A percentile compares a stretch with the other conserved stretches of the same genome.
Evolutionary conservation across 1,140 invertebrate genomes (phyloP).

Genomic region (Geopemphigus sp.): DNA sequence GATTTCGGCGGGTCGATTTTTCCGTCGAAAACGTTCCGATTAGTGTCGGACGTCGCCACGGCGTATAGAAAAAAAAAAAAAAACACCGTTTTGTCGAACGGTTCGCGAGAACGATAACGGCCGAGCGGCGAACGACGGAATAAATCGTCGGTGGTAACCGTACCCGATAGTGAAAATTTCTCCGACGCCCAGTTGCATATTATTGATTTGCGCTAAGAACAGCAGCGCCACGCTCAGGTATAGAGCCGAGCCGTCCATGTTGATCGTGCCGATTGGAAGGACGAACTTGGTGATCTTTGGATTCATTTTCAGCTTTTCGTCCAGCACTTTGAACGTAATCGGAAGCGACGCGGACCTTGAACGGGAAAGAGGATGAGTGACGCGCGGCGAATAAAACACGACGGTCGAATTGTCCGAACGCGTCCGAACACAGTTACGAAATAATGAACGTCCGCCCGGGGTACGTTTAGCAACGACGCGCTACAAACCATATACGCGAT

Average conservation of each 20-base stretch:
- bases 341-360: constrained; percentile 87
- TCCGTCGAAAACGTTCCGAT: not conserved
- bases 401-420: too few relatives aligned
- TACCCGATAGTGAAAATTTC: constrained; percentile 78
- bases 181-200: constrained; percentile 72
- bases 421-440: too few relatives aligned
- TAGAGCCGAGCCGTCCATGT: constrained; percentile 92
- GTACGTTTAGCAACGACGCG: too few relatives aligned
- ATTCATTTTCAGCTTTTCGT: constrained; percentile 86
- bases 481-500: too few relatives aligned
- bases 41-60: not conserved
- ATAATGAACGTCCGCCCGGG: too few relatives aligned
- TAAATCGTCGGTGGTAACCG: too few relatives aligned
- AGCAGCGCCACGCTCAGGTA: constrained; percentile 85
- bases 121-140: too few relatives aligned
- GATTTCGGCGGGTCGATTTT: not conserved
- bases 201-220: constrained; percentile 91
- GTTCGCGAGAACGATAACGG: too few relatives aligned
- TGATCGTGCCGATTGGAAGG: constrained; percentile 86
- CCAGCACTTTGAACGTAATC: constrained; percentile 89
- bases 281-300: constrained; percentile 86
- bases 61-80: too few relatives aligned
- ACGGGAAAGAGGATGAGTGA: too few relatives aligned
- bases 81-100: too few relatives aligned
- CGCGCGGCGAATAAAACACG: too few relatives aligned